Evolutionary conservation across 2,888 invertebrate species (phyloP).

Genomic region (Oligia latruncula): DNA sequence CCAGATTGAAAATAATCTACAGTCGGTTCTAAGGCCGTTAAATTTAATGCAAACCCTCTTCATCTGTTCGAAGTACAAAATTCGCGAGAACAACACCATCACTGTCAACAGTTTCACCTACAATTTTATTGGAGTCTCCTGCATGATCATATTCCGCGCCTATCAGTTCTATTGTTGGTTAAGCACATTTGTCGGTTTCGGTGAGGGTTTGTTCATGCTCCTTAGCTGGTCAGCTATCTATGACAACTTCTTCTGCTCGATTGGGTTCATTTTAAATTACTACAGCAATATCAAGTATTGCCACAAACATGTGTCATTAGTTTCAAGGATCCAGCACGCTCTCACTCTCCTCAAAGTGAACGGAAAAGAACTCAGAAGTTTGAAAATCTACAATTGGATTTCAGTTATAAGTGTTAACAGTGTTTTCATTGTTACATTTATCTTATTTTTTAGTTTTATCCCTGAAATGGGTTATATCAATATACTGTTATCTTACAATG

Average conservation of each 20-base stretch:
- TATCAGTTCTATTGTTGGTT: background rate
- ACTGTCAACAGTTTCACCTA: constrained; percentile 17
- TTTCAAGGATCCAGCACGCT: constrained; percentile 32
- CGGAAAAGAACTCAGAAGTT: constrained; percentile 14
- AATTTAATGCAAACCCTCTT: constrained; percentile 27
- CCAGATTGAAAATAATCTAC: constrained; percentile 21
- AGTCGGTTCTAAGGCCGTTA: constrained; percentile 32
- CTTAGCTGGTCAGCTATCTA: background rate
- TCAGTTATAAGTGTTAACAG: constrained; percentile 21
- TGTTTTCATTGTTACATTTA: background rate
- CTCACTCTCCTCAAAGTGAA: constrained; percentile 30
- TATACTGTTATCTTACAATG: background rate
- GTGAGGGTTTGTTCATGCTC: background rate
- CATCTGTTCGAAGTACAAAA: constrained; percentile 31
- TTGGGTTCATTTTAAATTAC: constrained; percentile 27
- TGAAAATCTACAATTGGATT: constrained; percentile 33
- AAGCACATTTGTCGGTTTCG: background rate
- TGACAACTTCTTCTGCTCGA: background rate
- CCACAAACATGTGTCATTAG: constrained; percentile 1
- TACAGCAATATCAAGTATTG: constrained; percentile 22
- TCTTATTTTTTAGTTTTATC: background rate
- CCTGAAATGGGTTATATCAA: background rate
- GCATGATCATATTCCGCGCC: background rate
- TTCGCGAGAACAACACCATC: constrained; percentile 6
- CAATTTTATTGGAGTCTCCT: constrained; percentile 15